These are phyloP conservation scores for Acrocephalus scirpaceus DNA, from an alignment of 2,797 vertebrate genomes.

Conservation along the genomic window DNA sequence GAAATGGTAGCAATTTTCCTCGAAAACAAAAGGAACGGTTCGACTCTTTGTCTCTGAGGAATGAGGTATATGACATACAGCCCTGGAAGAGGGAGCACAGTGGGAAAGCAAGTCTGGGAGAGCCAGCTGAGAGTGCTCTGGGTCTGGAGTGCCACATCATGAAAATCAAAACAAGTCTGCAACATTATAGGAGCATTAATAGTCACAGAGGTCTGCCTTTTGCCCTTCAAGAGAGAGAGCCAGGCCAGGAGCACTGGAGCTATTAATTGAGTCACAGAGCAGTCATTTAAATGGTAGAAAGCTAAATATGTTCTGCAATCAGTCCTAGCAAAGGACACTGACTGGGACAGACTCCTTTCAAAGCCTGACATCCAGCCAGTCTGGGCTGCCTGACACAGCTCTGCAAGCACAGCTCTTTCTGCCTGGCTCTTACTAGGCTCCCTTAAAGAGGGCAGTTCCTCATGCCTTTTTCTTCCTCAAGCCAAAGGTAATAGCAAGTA, in stretches of 20 bases:
- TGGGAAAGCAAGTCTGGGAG: background rate
- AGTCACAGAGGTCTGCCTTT: background rate
- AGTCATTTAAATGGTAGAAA: conserved; percentile 25
- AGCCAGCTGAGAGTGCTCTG: background rate
- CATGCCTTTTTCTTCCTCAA: background rate
- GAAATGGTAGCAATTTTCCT: background rate
- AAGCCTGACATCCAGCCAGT: background rate
- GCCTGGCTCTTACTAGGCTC: background rate
- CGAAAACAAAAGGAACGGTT: background rate
- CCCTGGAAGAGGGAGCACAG: background rate
- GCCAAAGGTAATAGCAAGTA: background rate
- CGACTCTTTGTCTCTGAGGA: background rate
- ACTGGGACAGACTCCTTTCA: background rate
- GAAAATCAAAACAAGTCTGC: background rate
- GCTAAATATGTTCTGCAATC: background rate
- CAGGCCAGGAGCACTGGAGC: background rate
- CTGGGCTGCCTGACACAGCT: background rate
- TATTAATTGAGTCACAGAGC: conserved; percentile 15
- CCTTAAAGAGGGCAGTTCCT: background rate
- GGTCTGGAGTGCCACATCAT: background rate
- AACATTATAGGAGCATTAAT: background rate
- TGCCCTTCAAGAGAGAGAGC: conserved; percentile 45
- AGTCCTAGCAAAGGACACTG: background rate
- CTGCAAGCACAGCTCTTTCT: conserved; percentile 8
- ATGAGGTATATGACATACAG: background rate